Base-by-base conservation (phyloP, 1,140 invertebrate genomes). In the Dendrolimus punctatus region DNA sequence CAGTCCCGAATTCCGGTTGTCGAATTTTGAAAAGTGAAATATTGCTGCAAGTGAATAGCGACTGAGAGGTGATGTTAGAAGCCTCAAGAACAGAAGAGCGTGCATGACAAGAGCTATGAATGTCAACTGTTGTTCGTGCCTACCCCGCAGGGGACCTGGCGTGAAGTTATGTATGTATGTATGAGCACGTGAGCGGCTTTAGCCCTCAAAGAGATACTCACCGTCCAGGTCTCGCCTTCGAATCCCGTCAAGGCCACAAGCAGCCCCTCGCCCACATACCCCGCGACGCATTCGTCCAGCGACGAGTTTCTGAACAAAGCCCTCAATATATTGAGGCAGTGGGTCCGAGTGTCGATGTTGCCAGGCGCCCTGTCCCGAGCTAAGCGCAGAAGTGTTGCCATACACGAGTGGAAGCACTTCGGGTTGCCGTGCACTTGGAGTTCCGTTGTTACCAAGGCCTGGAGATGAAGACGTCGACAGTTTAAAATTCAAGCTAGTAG, bases 291-390 rank as follows among this genome's bases (percentile, higher is more conserved):
- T 55, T 96, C 94, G 37, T 92, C 91, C 7, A 98, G 86, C 53
- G 92, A 88, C 39, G 91, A 90, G 78, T 97, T 92, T 50, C 92
- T 90, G 67, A 92, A 96, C 39, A 98, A 77, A 0, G 93, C 92
- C 61, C 96, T 86, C 47, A 98, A 85, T 53, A 98, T 95, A 85
- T 98, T 98, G 55, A 97, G 77, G 5, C 93, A 90, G 87, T 98
- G 96, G 43, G 93, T 92, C 69, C 93, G 90, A 0, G 88, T 85
- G 71, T 89, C 90, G 10, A 61, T 55, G 6, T 49, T 39, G 2
- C 51, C 46, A 2, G 5, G 2, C 4, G 40, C 40, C 0, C 40
- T 44, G 39, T 8, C 39, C 46, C 48, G 44, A 0, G 64, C 70
- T 8, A 75, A 53, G 4, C 71, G 58, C n/a, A 95, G 8, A 39